These are phyloP conservation scores for Cosmopolites sordidus DNA, from an alignment of 2,888 invertebrate genomes.

Conservation along the genomic window DNA sequence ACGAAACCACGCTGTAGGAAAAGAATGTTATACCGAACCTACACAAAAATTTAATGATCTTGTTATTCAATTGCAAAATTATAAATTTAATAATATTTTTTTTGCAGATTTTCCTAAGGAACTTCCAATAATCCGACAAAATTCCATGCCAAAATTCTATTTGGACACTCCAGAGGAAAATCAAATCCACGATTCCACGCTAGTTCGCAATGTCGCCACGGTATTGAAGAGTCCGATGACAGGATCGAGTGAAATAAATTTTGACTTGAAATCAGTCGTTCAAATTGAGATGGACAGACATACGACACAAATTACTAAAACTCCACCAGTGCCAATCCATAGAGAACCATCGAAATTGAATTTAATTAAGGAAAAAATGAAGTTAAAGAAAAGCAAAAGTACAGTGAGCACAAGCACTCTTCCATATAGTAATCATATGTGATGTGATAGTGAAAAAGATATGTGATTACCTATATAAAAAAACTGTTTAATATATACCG, in stretches of 20 bases:
- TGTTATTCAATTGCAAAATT: too few species aligned
- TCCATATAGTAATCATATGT: conserved; percentile 35
- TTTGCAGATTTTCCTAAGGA: conserved; percentile 36
- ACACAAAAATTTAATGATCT: too few species aligned
- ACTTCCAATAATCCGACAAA: conserved; percentile 45
- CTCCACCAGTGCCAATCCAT: conserved; percentile 28
- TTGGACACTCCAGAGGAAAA: conserved; percentile 45
- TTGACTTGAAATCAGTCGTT: conserved; percentile 46
- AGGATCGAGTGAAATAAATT: conserved; percentile 33
- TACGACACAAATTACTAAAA: conserved; percentile 10
- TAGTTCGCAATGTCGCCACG: conserved; percentile 36
- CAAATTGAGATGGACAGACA: conserved; percentile 43
- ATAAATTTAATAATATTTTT: neutral
- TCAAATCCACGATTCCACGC: conserved; percentile 36
- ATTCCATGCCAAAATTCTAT: conserved; percentile 48
- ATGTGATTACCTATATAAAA: too few species aligned
- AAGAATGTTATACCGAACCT: too few species aligned
- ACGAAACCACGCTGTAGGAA: too few species aligned
- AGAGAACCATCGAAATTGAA: conserved; percentile 30
- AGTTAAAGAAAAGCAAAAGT: conserved; percentile 37
- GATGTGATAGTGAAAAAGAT: too few species aligned
- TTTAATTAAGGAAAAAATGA: conserved; percentile 37
- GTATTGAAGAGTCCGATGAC: conserved; percentile 43
- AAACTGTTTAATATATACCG: too few species aligned
- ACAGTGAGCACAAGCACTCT: conserved; percentile 32